Base-by-base conservation (phyloP, 2,113 vertebrate genomes). In the Plotosus lineatus region DNA sequence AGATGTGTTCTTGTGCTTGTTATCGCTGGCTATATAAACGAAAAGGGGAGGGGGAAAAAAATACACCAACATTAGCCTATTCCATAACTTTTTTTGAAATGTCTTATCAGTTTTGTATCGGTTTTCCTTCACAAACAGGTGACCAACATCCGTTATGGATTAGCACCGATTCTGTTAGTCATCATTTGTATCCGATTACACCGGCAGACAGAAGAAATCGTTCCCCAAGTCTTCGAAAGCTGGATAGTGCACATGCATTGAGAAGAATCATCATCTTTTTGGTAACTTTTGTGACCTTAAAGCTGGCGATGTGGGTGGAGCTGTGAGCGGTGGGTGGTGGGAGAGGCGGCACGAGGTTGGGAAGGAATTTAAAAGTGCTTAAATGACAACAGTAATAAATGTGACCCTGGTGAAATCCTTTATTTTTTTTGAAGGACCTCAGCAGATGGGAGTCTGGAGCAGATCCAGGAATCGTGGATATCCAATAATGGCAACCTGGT, bases 401-500 rank as follows among this genome's bases (percentile, higher is more conserved):
- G n/a, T 44, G 40, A 69, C 40, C 65, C 40, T 44, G 65, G 4
- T 1, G 8, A 10, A 46, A 50, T 19, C 69, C 46, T 50, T 50
- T 72, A 2, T 15, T 8, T 2, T 42, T 48, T 40, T 14, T 72
- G 69, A 72, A 72, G 46, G 44, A 58, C 58, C 15, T 40, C 11
- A 28, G 36, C 73, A 75, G 73, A 56, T 75, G 73, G 73, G 51
- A 58, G 53, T 6, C 23, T 58, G 51, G 40, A 79, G 56, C n/a
- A 38, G 66, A 28, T 61, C 75, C 75, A 75, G 69, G 44, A 68
- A 71, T 33, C 38, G 58, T 74, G 73, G 82, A 92, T 88, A 83
- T 86, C 86, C 77, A 83, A 88, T 85, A 87, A 90, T 78, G 83
- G 84, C 86, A 86, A 73, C 26, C 86, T 77, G 81, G 87, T 69